Evolutionary conservation across 2,113 vertebrate species (phyloP), one percentile per base, ranked within the genome.

Genomic region (Turnix velox): DNA sequence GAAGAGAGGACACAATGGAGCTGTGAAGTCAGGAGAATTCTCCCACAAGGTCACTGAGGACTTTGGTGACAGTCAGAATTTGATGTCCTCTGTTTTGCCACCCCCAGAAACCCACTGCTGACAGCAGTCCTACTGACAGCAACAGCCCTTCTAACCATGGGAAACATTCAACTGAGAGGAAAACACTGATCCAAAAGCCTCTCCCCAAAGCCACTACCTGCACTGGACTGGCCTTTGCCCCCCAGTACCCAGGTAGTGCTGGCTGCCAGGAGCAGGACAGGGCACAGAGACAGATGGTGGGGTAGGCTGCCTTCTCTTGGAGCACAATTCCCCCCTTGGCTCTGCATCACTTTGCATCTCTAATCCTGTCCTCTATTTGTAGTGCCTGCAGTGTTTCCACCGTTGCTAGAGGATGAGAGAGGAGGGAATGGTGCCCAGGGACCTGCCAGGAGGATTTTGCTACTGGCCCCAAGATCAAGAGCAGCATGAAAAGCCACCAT

Each of bases 381-480:
- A 37, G 35, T 18, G 49, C 94, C 88, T 39, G 65, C 86, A 88
- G 84, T 4, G 45, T 51, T 33, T 33, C 48, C 52, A 1, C 71
- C 88, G 27, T 40, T 9, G 14, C 75, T 12, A 12, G 75, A 42
- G 72, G 65, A 80, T 40, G 65, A 43, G 87, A 89, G 65, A 54
- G 87, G 15, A 89, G 73, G 30, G 18, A 78, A 62, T 0, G 3
- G 49, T 39, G 81, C 92, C 93, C 88, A 39, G 77, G 95, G 95
- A 96, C 77, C 40, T 0, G 37, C 88, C 30, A 2, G 69, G 46
- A 81, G 87, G 80, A 16, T 63, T 95, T 58, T 93, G 89, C 89
- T 90, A 2, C 91, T 55, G 85, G 91, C 85, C 93, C 67, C 0
- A 4, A 95, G 74, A 96, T 96, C 83, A 94, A 97, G 91, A 68